phyloP scores from a whole-genome alignment of 2,888 invertebrate species.

The Andrena camellia region DNA sequence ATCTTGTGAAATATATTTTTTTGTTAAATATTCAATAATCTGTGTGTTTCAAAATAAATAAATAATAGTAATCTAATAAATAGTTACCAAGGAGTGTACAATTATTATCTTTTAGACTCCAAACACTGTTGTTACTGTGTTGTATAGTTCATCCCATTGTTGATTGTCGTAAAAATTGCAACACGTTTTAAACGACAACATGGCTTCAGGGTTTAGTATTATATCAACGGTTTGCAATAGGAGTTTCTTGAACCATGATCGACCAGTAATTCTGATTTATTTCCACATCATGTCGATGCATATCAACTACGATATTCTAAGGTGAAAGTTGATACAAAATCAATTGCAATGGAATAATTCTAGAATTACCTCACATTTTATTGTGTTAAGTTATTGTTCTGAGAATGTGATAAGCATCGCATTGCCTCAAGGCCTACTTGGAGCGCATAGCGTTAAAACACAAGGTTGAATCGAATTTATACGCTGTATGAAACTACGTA shows the following conservation, averaged over 20 bases:
- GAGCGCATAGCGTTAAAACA: neutral
- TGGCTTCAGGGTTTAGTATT: neutral
- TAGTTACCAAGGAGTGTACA: no score
- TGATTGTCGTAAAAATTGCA: no score
- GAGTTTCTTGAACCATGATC: conserved; percentile 6
- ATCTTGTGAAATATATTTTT: no score
- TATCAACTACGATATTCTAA: neutral
- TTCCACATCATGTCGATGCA: conserved; percentile 19
- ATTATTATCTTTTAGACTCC: no score
- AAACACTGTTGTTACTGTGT: no score
- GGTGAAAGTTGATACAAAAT: conserved; percentile 32
- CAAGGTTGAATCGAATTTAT: neutral
- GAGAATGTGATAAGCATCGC: conserved; percentile 4
- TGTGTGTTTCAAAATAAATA: no score
- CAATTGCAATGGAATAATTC: conserved; percentile 3
- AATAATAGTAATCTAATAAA: no score
- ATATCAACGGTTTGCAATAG: conserved; percentile 2
- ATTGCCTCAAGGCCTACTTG: neutral
- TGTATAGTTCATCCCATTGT: no score
- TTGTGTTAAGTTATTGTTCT: conserved; percentile 13
- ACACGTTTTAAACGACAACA: no score
- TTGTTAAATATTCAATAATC: no score
- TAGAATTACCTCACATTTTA: neutral
- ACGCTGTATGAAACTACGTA: neutral
- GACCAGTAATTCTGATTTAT: conserved; percentile 26